These are phyloP conservation scores for Smutsia gigantea DNA, from an alignment of 2,797 vertebrate genomes.

Conservation along the genomic window DNA sequence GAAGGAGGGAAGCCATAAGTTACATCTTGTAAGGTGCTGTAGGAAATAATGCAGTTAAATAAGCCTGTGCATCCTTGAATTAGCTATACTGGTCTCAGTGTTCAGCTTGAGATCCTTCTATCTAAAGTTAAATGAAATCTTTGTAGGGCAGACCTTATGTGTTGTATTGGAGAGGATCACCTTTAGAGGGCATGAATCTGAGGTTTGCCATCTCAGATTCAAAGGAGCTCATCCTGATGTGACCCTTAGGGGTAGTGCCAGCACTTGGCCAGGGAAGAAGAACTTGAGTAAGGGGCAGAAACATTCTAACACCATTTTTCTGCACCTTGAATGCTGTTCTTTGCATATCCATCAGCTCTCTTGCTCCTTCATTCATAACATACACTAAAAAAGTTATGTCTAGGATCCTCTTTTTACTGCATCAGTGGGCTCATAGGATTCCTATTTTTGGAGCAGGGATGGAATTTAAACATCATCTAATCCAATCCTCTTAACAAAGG, in stretches of 20 bases:
- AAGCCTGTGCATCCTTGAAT: background rate
- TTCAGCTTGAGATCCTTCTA: background rate
- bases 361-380: background rate
- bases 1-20: accelerated
- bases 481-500: background rate
- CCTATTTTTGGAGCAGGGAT: background rate
- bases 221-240: background rate
- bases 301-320: no score
- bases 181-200: background rate
- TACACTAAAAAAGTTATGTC: background rate
- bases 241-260: background rate
- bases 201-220: no score
- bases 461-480: background rate
- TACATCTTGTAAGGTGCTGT: background rate
- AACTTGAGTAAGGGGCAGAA: background rate
- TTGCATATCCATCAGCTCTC: background rate
- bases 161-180: background rate
- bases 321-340: background rate
- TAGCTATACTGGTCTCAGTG: background rate
- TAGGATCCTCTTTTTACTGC: background rate
- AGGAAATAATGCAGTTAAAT: background rate
- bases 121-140: background rate
- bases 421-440: background rate
- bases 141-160: background rate
- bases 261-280: background rate